These are phyloP conservation scores for Rhopalosiphum nymphaeae DNA, from an alignment of 2,888 invertebrate genomes.

Conservation along the genomic window DNA sequence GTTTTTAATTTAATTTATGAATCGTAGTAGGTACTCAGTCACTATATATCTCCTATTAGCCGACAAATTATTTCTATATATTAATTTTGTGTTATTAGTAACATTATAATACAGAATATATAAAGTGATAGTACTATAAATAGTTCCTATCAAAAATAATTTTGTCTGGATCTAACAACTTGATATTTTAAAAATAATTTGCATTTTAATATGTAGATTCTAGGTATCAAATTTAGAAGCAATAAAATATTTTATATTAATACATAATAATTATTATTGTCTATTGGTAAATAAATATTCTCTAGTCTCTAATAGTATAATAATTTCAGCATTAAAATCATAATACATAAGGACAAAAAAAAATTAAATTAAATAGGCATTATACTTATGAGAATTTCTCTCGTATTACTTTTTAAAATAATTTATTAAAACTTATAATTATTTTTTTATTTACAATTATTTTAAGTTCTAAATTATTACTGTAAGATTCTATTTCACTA, in stretches of 20 bases:
- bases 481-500: not conserved
- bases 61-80: no score
- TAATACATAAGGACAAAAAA: not conserved
- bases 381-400: rapidly evolving
- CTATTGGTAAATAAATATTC: no score
- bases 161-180: not conserved
- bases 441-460: not conserved
- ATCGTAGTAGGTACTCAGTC: no score
- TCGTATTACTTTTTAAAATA: not conserved
- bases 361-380: not conserved
- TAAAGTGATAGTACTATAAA: no score
- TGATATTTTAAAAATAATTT: not conserved
- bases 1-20: not conserved
- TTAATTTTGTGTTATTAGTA: no score
- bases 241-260: no score
- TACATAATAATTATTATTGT: no score
- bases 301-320: no score
- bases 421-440: not conserved
- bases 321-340: not conserved
- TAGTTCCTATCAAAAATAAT: not conserved
- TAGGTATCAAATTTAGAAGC: no score
- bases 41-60: no score
- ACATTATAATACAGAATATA: no score
- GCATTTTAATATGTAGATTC: no score
- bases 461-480: not conserved